These are phyloP conservation scores for Amphiduros pacificus DNA, from an alignment of 2,888 invertebrate species.

Conservation along the genomic window DNA sequence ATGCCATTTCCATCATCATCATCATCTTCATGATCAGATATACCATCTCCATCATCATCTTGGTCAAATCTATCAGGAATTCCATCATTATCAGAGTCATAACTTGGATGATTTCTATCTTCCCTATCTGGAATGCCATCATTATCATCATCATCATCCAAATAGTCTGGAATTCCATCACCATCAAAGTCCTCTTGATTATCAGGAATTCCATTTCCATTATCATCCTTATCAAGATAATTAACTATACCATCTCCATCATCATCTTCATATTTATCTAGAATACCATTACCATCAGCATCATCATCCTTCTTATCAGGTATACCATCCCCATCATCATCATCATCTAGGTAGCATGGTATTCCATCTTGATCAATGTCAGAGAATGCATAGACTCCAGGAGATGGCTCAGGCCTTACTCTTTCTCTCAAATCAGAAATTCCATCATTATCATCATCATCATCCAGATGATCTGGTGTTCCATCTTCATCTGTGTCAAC, in stretches of 20 bases:
- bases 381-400: no score
- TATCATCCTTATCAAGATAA: slow-evolving; percentile 18
- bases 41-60: slow-evolving; percentile 19
- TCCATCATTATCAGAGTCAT: slow-evolving; percentile 5
- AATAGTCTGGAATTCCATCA: slow-evolving; percentile 52
- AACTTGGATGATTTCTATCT: slow-evolving; percentile 20
- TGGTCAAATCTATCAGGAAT: slow-evolving; percentile 12
- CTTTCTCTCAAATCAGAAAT: neutral
- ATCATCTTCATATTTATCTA: slow-evolving; percentile 36
- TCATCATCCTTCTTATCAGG: slow-evolving; percentile 40
- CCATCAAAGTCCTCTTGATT: slow-evolving; percentile 41
- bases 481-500: slow-evolving; percentile 30
- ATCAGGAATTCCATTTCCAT: slow-evolving; percentile 46
- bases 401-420: no score
- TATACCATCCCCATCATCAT: slow-evolving; percentile 42
- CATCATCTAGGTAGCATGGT: slow-evolving; percentile 34
- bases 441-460: neutral
- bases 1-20: slow-evolving; percentile 20
- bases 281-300: slow-evolving; percentile 42
- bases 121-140: slow-evolving; percentile 38
- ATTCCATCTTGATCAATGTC: slow-evolving; percentile 49
- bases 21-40: slow-evolving; percentile 9
- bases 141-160: slow-evolving; percentile 3
- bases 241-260: slow-evolving; percentile 37
- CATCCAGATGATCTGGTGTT: slow-evolving; percentile 19